Evolutionary conservation across 2,888 invertebrate genomes (phyloP), one percentile per base, ranked within the genome.

Genomic region (Leucoma salicis): DNA sequence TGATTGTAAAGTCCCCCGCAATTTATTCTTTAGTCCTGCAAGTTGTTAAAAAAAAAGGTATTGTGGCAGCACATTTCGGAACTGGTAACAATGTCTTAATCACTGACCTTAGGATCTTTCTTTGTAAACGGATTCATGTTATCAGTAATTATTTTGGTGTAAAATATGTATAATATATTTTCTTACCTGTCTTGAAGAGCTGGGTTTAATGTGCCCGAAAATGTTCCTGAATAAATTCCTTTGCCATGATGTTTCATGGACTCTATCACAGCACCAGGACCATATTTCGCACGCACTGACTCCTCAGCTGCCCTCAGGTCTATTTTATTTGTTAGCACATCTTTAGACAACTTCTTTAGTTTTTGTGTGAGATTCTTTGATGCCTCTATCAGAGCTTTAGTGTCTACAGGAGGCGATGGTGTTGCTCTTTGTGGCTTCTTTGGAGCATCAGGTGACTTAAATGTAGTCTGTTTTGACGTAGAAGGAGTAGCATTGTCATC

Each of bases 181-280:
- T n/a, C 53, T 73, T 56, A 90, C 74, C 94, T 94, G 82, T 98
- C 98, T 85, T 98, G 98, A 35, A 97, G 91, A 31, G 97, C 96
- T 38, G 97, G 98, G 82, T 97, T 98, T 39, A 98, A 81, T 12
- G 97, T 98, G 39, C 98, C 98, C 72, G 97, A 97, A 82, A 98
- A 98, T 49, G 98, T 98, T 53, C 98, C 98, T 10, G 97, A 98
- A 86, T 97, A 98, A 52, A 98, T 96, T 63, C 97, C 98, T 80
- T 96, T 96, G 56, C 97, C 96, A 68, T 97, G 96, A 76, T 97
- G 97, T 78, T 95, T 94, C 96, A 97, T 96, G 66, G 95, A 95
- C 75, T 96, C 96, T 74, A 96, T 96, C 70, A 96, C 95, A 65
- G 96, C 96, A 24, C 96, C 96, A 10, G 87, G 85, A 39, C 86